A percentile compares a stretch with the other conserved stretches of the same genome.
These are phyloP conservation scores for Chloroceryle aenea DNA, from an alignment of 2,113 vertebrate species.

Conservation along the genomic window DNA sequence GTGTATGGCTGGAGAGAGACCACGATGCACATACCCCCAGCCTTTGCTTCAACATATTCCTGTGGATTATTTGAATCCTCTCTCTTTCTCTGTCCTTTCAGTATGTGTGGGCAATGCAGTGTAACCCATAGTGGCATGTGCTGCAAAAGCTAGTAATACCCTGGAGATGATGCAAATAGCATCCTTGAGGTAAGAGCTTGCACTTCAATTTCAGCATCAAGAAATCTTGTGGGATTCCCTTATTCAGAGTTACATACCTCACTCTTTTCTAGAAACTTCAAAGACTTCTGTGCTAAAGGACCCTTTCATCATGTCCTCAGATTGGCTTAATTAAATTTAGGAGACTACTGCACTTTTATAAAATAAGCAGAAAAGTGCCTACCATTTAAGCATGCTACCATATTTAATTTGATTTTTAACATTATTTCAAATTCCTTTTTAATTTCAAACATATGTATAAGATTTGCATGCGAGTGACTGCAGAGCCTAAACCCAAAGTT, in stretches of 20 bases:
- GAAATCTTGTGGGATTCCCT: constrained; percentile 63
- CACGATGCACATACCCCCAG: not conserved
- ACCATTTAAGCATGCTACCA: not conserved
- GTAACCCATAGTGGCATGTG: not conserved
- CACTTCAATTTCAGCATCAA: constrained; percentile 52
- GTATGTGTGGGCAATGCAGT: constrained; percentile 23
- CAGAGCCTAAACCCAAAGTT: not conserved
- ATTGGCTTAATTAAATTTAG: constrained; percentile 57
- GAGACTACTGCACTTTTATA: not conserved
- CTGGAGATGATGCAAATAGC: constrained; percentile 49
- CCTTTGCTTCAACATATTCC: not conserved
- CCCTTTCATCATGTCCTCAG: constrained; percentile 47
- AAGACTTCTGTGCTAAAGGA: constrained; percentile 52
- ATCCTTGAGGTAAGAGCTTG: constrained; percentile 45
- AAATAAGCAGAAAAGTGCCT: constrained; percentile 14
- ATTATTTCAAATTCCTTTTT: not conserved
- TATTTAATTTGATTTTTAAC: constrained; percentile 33
- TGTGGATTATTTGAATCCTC: not conserved
- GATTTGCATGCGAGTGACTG: not conserved
- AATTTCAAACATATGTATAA: not conserved
- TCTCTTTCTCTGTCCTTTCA: constrained; percentile 32
- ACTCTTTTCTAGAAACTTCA: constrained; percentile 61
- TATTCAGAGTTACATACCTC: constrained; percentile 43
- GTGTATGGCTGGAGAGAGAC: not conserved
- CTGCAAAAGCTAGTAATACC: constrained; percentile 44